Percentiles rank a stretch among this genome's conserved stretches.
These are phyloP conservation scores for Pheucticus melanocephalus DNA, from an alignment of 2,113 vertebrate species.

Conservation along the genomic window DNA sequence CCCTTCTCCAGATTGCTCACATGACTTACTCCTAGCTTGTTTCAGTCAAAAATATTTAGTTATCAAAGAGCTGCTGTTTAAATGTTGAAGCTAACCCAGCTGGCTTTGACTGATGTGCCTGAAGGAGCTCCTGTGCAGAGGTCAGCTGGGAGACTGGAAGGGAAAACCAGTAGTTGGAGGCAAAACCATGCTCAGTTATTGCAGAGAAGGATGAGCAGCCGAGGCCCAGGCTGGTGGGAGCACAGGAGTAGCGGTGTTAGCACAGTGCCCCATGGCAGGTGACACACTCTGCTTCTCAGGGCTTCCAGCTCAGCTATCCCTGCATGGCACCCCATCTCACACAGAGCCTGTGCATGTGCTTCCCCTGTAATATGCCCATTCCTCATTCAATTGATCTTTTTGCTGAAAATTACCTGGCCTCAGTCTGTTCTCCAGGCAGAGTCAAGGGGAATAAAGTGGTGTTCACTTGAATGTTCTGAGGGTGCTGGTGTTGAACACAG, in stretches of 20 bases:
- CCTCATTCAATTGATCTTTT: neutral
- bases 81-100: neutral
- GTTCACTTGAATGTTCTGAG: neutral
- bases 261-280: neutral
- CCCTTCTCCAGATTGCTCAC: neutral
- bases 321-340: neutral
- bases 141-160: neutral
- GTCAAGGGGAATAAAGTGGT: neutral
- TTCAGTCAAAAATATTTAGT: neutral
- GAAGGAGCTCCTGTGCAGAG: neutral
- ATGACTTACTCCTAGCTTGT: neutral
- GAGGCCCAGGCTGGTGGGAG: neutral
- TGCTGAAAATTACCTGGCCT: neutral
- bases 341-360: neutral
- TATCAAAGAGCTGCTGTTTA: neutral
- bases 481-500: neutral
- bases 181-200: neutral
- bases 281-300: neutral
- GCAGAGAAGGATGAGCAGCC: neutral
- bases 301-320: constrained; percentile 25
- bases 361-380: neutral
- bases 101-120: neutral
- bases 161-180: neutral
- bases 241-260: neutral
- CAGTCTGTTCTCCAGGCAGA: neutral